Conservation (phyloP, 2,888 invertebrate species). For the Phanerotoma sp. region DNA sequence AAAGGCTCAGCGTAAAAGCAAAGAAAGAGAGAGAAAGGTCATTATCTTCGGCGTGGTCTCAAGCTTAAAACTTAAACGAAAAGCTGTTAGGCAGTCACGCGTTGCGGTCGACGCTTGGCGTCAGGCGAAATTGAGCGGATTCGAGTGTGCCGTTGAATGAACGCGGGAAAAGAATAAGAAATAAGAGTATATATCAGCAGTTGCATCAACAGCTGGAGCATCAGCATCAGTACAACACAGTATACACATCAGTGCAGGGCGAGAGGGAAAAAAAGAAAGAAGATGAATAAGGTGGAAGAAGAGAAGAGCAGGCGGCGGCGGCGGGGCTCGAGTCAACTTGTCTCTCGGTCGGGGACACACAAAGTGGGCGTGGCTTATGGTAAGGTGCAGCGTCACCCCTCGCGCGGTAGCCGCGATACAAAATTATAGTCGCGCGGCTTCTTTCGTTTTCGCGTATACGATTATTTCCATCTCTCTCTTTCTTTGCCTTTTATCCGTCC, state of each 20-base stretch:
- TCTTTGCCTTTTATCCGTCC: constrained; percentile 3
- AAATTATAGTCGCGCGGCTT: constrained; percentile 34
- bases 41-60: constrained; percentile 29
- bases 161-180: constrained; percentile 22
- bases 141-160: constrained; percentile 26
- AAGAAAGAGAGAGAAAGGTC: constrained; percentile 21
- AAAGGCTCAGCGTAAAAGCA: not conserved
- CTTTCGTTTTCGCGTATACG: constrained; percentile 27
- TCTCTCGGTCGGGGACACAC: constrained; percentile 24
- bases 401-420: constrained; percentile 23
- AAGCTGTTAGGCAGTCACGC: constrained; percentile 57
- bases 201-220: constrained; percentile 9
- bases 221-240: not conserved
- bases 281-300: constrained; percentile 31
- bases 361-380: constrained; percentile 21
- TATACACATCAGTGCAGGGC: too few relatives aligned
- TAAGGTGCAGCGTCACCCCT: constrained; percentile 12
- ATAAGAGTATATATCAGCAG: constrained; percentile 16
- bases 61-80: constrained; percentile 43
- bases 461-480: constrained; percentile 19
- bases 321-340: constrained; percentile 47
- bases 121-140: constrained; percentile 46
- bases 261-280: constrained; percentile 5
- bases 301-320: constrained; percentile 50
- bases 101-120: constrained; percentile 51